phyloP scores from a whole-genome alignment of 2,888 invertebrate genomes.

The Nomada fucata region DNA sequence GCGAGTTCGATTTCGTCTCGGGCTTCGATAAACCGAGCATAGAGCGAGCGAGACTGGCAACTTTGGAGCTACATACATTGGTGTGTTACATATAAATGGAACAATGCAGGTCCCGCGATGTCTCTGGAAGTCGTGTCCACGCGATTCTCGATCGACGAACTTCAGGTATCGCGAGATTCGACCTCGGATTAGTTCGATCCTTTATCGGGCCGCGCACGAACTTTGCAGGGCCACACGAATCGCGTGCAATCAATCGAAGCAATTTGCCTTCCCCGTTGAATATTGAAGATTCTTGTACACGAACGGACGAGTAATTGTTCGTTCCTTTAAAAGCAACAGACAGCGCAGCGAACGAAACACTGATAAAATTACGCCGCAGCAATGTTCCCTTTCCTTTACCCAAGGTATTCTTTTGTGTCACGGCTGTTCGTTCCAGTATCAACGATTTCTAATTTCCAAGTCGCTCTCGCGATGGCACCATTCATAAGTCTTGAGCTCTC shows the following conservation, averaged over 20 bases:
- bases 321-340: background rate
- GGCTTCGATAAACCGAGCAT: too few relatives aligned
- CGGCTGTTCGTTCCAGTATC: background rate
- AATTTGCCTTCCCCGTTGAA: constrained; percentile 9
- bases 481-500: constrained; percentile 15
- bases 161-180: constrained; percentile 9
- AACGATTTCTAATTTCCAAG: background rate
- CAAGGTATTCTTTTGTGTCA: background rate
- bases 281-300: background rate
- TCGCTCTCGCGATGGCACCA: background rate
- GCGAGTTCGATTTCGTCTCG: too few relatives aligned
- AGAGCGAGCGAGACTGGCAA: too few relatives aligned
- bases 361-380: too few relatives aligned
- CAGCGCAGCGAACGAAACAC: background rate
- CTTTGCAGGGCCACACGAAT: background rate
- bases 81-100: too few relatives aligned
- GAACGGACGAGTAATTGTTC: background rate
- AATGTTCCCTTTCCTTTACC: too few relatives aligned
- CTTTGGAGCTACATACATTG: too few relatives aligned
- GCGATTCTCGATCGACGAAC: constrained; percentile 3
- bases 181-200: constrained; percentile 12
- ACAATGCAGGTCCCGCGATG: too few relatives aligned
- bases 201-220: constrained; percentile 2
- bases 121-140: background rate
- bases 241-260: constrained; percentile 11